Evolutionary conservation across 2,797 vertebrate species (phyloP).

Genomic region (Scomberomorus guttatus): DNA sequence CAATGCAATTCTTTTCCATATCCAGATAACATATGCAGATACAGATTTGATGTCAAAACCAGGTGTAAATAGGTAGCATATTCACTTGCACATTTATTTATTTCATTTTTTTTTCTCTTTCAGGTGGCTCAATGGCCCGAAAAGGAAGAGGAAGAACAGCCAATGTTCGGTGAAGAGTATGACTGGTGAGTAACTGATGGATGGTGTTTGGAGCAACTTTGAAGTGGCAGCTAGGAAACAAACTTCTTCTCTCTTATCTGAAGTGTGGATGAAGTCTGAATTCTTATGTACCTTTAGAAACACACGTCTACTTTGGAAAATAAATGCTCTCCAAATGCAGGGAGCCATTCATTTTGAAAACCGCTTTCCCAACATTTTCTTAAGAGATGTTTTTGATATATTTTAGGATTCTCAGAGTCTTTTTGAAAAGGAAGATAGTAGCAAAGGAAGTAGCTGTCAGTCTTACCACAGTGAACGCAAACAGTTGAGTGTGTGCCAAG

Average conservation of each 20-base stretch:
- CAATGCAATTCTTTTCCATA: neutral
- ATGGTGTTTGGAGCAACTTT: conserved; percentile 12
- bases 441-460: conserved; percentile 27
- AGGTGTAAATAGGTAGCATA: neutral
- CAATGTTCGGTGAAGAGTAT: conserved; percentile 99
- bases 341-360: conserved; percentile 31
- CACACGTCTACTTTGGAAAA: neutral
- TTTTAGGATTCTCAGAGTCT: conserved; percentile 8
- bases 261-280: conserved; percentile 20
- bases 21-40: too few species aligned
- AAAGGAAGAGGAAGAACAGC: conserved; percentile 99
- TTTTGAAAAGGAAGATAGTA: conserved; percentile 8
- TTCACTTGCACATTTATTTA: neutral
- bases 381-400: conserved; percentile 10
- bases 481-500: conserved; percentile 28
- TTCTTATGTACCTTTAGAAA: conserved; percentile 5
- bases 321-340: conserved; percentile 10
- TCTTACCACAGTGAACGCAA: neutral
- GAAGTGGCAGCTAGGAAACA: conserved; percentile 26
- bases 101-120: conserved; percentile 12
- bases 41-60: too few species aligned
- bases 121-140: conserved; percentile 98
- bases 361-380: conserved; percentile 1
- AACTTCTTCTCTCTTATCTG: neutral
- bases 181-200: conserved; percentile 90